Conservation (phyloP, 2,888 invertebrate species). For the Mamestra brassicae region DNA sequence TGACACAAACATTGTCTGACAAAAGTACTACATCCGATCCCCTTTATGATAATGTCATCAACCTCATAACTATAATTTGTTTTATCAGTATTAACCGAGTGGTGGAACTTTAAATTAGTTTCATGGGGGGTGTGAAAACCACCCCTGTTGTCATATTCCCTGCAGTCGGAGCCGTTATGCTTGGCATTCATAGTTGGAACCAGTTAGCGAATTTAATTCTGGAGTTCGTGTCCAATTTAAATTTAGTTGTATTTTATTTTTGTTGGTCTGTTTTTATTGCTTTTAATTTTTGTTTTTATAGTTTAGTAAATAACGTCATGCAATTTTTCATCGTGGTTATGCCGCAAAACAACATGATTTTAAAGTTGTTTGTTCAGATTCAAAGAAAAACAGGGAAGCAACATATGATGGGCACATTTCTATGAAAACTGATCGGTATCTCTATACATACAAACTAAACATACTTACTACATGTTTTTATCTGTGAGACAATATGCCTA, state of each 20-base stretch:
- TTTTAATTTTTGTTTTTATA: constrained; percentile 11
- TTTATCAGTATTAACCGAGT: constrained; percentile 65
- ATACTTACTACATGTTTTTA: no score
- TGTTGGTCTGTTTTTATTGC: constrained; percentile 16
- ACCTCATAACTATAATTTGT: constrained; percentile 44
- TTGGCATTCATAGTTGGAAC: constrained; percentile 53
- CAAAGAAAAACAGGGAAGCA: no score
- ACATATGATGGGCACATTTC: no score
- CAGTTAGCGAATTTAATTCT: constrained; percentile 55
- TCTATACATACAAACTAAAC: no score
- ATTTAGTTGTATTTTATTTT: constrained; percentile 43
- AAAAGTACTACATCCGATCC: constrained; percentile 13
- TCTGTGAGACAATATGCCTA: no score
- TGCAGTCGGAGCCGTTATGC: constrained; percentile 40
- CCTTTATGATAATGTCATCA: constrained; percentile 54
- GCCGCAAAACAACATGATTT: not conserved
- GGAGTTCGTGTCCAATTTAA: constrained; percentile 57
- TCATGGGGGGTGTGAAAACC: constrained; percentile 50
- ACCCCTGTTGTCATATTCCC: constrained; percentile 54
- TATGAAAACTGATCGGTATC: no score
- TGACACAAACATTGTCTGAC: not conserved
- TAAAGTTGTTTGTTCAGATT: not conserved
- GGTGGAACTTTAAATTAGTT: constrained; percentile 74
- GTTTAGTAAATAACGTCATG: not conserved
- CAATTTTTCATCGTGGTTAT: not conserved